Evolutionary conservation across 2,888 invertebrate genomes (phyloP), one percentile per base, ranked within the genome.

Genomic region (Masnerella sp.): DNA sequence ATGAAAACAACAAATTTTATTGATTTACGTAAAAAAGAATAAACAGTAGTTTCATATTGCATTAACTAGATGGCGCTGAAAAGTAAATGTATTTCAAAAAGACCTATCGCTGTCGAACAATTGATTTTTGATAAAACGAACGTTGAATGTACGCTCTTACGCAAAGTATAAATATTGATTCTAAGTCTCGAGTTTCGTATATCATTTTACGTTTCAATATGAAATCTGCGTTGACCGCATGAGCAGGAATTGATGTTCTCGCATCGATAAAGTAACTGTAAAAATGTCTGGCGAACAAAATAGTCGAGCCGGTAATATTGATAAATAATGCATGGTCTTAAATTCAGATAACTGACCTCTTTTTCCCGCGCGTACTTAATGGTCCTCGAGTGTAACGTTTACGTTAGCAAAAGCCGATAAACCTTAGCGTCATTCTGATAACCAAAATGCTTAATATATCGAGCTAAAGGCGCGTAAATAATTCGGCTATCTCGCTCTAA

Each of bases 321-420:
- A 68, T 68, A 68, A 68, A 68, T 68, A 68, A 68, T 59, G 59
- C 68, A 52, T 52, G 68, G 68, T 45, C 59, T 59, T 68, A 68
- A 68, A 68, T 68, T 68, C 58, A 67, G 49, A 58, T 67, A 49
- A 67, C 58, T 49, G 67, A 58, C 67, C 67, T 67, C 59, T 59
- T 68, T 68, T 59, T n/a, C n/a, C 42, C 9, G 67, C 43, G 20
- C 42, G 67, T 36, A 51, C 51, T 58, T 67, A 67, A 67, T 58
- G 58, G 58, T 40, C 32, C 67, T 56, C 58, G 67, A 30, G 58
- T 49, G 56, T 67, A 58, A 58, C 42, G 67, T 67, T 67, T 58
- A 43, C 58, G 56, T 59, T 59, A 52, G 59, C 36, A 51, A 59
- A 68, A 59, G 52, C 32, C 68, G 59, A 68, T 68, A 59, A 67